phyloP scores from a whole-genome alignment of 2,113 vertebrate genomes.

The Leucopsar rothschildi region DNA sequence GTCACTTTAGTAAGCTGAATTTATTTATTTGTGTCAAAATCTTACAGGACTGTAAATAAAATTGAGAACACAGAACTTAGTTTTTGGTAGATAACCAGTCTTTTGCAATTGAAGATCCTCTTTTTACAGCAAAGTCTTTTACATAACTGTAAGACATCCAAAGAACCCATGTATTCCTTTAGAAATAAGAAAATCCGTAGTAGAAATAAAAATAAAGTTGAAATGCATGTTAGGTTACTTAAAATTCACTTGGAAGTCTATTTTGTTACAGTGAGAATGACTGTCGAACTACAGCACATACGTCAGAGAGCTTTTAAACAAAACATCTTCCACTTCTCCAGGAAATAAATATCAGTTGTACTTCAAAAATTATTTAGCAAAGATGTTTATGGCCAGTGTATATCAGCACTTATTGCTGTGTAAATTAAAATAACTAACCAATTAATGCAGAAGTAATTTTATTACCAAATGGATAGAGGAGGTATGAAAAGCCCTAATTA shows the following conservation, averaged over 20 bases:
- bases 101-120: background rate
- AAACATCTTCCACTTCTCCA: slow-evolving; percentile 17
- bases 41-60: slow-evolving; percentile 11
- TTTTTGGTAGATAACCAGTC: background rate
- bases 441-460: slow-evolving; percentile 52
- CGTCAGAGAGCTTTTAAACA: slow-evolving; percentile 18
- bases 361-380: slow-evolving; percentile 10
- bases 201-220: background rate
- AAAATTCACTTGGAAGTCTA: slow-evolving; percentile 12
- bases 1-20: background rate
- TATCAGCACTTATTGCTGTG: slow-evolving; percentile 21
- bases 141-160: background rate
- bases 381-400: background rate
- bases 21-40: background rate
- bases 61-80: slow-evolving; percentile 14
- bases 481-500: slow-evolving; percentile 56
- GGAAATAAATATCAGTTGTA: background rate
- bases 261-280: slow-evolving; percentile 1
- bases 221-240: background rate
- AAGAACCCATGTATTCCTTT: background rate
- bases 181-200: background rate
- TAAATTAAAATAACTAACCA: slow-evolving; percentile 51
- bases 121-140: background rate
- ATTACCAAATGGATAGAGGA: slow-evolving; percentile 41
- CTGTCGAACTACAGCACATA: background rate